phyloP scores from a whole-genome alignment of 64 coral and sea anemone species.

The Platygyra sinensis region DNA sequence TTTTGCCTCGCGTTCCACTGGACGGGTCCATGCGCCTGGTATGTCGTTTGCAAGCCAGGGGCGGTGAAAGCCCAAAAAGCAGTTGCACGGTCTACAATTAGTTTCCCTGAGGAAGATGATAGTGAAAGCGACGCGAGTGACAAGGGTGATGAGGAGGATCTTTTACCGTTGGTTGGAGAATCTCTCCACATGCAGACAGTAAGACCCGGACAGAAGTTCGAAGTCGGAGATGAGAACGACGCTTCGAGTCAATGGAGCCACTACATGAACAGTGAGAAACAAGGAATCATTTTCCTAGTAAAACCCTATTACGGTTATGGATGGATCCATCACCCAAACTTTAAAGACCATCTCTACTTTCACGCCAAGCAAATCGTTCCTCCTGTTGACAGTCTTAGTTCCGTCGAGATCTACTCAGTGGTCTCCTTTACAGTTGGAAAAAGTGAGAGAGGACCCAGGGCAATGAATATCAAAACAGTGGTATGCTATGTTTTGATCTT shows the following conservation, averaged over 20 bases:
- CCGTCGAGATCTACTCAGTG: slow-evolving; percentile 36
- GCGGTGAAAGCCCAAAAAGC: slow-evolving; percentile 60
- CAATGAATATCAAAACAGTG: slow-evolving; percentile 59
- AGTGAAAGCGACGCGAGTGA: slow-evolving; percentile 52
- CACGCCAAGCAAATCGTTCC: slow-evolving; percentile 66
- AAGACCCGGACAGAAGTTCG: not conserved
- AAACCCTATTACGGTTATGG: slow-evolving; percentile 44
- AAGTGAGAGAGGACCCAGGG: slow-evolving; percentile 35
- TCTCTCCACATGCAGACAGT: slow-evolving; percentile 28
- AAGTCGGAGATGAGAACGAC: not conserved
- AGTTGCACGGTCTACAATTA: not conserved
- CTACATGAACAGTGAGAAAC: slow-evolving; percentile 23
- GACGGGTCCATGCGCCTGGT: slow-evolving; percentile 71
- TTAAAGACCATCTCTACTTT: slow-evolving; percentile 50
- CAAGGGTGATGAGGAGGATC: slow-evolving; percentile 37
- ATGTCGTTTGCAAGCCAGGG: slow-evolving; percentile 38
- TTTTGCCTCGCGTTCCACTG: slow-evolving; percentile 78
- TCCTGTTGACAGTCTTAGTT: slow-evolving; percentile 53
- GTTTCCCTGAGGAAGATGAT: slow-evolving; percentile 13
- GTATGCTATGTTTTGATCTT: not conserved
- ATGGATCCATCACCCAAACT: slow-evolving; percentile 34
- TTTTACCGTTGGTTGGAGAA: slow-evolving; percentile 46
- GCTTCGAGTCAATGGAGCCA: slow-evolving; percentile 26
- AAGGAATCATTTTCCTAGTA: slow-evolving; percentile 46
- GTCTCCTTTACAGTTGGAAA: slow-evolving; percentile 64